Evolutionary conservation across 2,113 vertebrate genomes (phyloP).

Genomic region (human): GRCh38 chr11:44309001-44309500

Average conservation of each 20-base stretch:
- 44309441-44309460: neutral
- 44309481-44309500: neutral
- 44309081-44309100: conserved; percentile 43
- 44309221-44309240: neutral
- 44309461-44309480: neutral
- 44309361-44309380: neutral
- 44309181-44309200: neutral
- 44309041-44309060: neutral
- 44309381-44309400: neutral
- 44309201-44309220: neutral
- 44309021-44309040: neutral
- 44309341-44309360: neutral
- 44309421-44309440: accelerated
- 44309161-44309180: accelerated
- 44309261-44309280: neutral
- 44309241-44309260: neutral
- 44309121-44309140: neutral
- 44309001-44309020: accelerated
- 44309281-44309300: neutral
- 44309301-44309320: neutral
- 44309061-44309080: conserved; percentile 41
- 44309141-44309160: neutral
- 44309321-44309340: neutral
- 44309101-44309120: neutral
- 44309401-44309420: neutral